Evolutionary conservation across 2,797 vertebrate species (phyloP).

Genomic region (Acanthopagrus latus): DNA sequence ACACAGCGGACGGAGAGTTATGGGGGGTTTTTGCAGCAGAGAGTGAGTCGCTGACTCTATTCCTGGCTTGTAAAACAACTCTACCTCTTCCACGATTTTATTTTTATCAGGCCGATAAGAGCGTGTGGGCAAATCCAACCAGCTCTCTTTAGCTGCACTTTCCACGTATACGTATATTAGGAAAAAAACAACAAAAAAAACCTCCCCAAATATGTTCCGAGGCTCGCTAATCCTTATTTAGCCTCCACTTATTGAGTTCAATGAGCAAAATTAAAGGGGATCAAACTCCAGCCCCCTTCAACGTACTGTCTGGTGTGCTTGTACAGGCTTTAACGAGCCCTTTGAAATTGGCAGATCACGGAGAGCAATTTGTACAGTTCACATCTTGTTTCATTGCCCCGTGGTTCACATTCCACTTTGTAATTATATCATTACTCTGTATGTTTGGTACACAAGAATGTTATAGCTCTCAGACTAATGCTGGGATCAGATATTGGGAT

Average conservation of each 20-base stretch:
- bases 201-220: conserved; percentile 1
- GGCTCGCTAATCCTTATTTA: conserved; percentile 34
- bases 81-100: conserved; percentile 17
- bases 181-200: neutral
- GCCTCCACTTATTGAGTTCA: conserved; percentile 20
- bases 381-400: conserved; percentile 42
- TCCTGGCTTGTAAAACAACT: conserved; percentile 41
- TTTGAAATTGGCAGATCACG: conserved; percentile 35
- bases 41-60: conserved; percentile 46
- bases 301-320: conserved; percentile 26
- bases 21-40: conserved; percentile 30
- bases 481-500: conserved; percentile 19
- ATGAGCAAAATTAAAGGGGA: conserved; percentile 41
- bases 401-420: conserved; percentile 38
- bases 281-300: conserved; percentile 29
- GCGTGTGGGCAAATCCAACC: neutral
- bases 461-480: neutral
- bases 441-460: neutral
- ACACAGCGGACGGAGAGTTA: conserved; percentile 44
- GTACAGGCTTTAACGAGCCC: conserved; percentile 39
- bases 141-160: conserved; percentile 21
- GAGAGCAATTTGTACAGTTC: conserved; percentile 42
- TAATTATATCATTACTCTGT: conserved; percentile 34
- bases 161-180: conserved; percentile 44
- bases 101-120: conserved; percentile 43